Conservation (phyloP, 2,113 vertebrate species). For the Orthonyx spaldingii region DNA sequence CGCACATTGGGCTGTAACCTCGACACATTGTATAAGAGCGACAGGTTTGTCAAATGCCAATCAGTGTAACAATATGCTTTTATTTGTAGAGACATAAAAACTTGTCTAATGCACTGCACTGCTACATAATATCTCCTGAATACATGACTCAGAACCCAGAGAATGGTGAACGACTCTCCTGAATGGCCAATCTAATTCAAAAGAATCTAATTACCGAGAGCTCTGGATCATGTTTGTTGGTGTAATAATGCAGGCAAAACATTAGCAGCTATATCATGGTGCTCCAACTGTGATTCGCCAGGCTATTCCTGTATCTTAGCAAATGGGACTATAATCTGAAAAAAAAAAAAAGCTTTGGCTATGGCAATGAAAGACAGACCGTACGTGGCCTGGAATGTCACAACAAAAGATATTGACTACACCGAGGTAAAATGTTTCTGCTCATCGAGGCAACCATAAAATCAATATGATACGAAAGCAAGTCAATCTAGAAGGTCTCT, state of each 20-base stretch:
- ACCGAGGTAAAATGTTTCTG: slow-evolving; percentile 81
- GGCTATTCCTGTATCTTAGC: slow-evolving; percentile 84
- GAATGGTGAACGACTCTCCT: slow-evolving; percentile 82
- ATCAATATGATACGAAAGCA: slow-evolving; percentile 85
- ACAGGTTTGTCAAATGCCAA: slow-evolving; percentile 90
- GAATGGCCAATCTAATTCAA: slow-evolving; percentile 87
- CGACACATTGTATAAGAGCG: slow-evolving; percentile 85
- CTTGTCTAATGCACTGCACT: slow-evolving; percentile 85
- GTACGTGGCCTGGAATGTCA: slow-evolving; percentile 81
- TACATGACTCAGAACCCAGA: slow-evolving; percentile 84
- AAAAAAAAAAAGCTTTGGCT: slow-evolving; percentile 68
- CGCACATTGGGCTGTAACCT: slow-evolving; percentile 86
- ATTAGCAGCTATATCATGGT: slow-evolving; percentile 87
- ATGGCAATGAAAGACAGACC: slow-evolving; percentile 74
- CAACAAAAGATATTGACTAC: slow-evolving; percentile 86
- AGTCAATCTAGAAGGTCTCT: slow-evolving; percentile 84
- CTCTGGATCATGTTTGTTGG: slow-evolving; percentile 86
- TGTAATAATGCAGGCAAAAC: slow-evolving; percentile 86
- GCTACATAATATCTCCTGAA: slow-evolving; percentile 86
- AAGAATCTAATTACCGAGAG: slow-evolving; percentile 86
- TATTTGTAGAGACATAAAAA: slow-evolving; percentile 89
- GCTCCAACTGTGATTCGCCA: slow-evolving; percentile 83
- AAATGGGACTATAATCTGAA: slow-evolving; percentile 83
- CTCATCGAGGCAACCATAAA: slow-evolving; percentile 82
- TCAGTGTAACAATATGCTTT: slow-evolving; percentile 90